These are phyloP conservation scores for Panzeria rudis DNA, from an alignment of 2,888 invertebrate species.

Conservation along the genomic window DNA sequence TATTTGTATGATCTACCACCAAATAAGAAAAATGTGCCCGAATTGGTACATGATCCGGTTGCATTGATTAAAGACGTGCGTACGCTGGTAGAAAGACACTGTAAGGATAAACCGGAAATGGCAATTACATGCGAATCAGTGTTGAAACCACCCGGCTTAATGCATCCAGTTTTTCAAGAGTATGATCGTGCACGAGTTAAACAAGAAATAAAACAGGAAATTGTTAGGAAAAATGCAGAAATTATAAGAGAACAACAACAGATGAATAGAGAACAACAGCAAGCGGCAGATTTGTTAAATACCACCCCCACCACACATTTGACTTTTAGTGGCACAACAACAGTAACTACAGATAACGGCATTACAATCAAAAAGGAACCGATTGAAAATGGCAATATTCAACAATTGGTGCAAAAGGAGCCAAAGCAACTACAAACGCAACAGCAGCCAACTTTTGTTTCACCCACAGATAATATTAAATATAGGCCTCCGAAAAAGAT, in stretches of 20 bases:
- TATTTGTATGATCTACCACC: slow-evolving; percentile 95
- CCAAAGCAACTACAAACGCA: slow-evolving; percentile 41
- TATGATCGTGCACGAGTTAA: slow-evolving; percentile 81
- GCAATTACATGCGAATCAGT: slow-evolving; percentile 94
- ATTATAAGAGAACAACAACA: slow-evolving; percentile 79
- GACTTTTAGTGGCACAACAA: slow-evolving; percentile 67
- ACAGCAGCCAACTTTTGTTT: slow-evolving; percentile 77
- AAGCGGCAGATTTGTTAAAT: slow-evolving; percentile 74
- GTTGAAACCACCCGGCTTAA: slow-evolving; percentile 84
- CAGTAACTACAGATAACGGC: slow-evolving; percentile 72
- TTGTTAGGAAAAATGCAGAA: slow-evolving; percentile 80
- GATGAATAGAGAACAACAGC: slow-evolving; percentile 76
- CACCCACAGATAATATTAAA: slow-evolving; percentile 80
- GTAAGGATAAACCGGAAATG: slow-evolving; percentile 92
- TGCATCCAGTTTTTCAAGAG: slow-evolving; percentile 75
- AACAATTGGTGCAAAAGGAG: slow-evolving; percentile 33
- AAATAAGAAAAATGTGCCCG: slow-evolving; percentile 96
- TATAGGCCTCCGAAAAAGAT: slow-evolving; percentile 82
- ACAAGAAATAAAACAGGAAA: slow-evolving; percentile 82
- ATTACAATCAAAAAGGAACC: slow-evolving; percentile 78
- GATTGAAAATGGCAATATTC: slow-evolving; percentile 76
- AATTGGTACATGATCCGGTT: slow-evolving; percentile 94
- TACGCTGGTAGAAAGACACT: slow-evolving; percentile 93
- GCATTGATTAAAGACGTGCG: slow-evolving; percentile 95
- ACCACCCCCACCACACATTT: slow-evolving; percentile 58